Evolutionary conservation across 2,113 vertebrate genomes (phyloP), one percentile per base, ranked within the genome.

Genomic region (Cricetomys ansorgei): DNA sequence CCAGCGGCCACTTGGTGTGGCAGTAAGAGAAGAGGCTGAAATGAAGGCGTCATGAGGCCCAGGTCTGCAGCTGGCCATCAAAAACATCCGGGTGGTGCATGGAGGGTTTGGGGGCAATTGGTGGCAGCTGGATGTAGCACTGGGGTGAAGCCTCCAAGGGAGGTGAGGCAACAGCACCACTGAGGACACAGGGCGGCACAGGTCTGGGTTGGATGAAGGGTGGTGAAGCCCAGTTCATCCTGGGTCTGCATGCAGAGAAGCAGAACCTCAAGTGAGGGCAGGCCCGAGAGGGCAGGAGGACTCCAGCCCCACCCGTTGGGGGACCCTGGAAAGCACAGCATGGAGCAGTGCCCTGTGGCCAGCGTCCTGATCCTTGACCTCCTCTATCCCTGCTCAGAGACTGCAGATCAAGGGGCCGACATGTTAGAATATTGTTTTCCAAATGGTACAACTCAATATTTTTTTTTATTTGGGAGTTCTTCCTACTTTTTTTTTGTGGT

Each of bases 101-200:
- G 0, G 57, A 62, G 48, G 1, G 2, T 21, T 0, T 9, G 23
- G 1, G 25, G 67, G 29, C 2, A 37, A 23, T 19, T 4, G 0
- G 16, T 11, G 16, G 64, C 27, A 45, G 21, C 29, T 50, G 40
- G 27, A 7, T 2, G 0, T 64, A 23, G 12, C 59, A 9, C 10
- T 45, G 3, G 9, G 23, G 3, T 17, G 29, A 37, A 59, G 8
- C 67, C 64, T 67, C 40, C 53, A 17, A 69, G 6, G 48, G 59
- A 62, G 70, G 25, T 45, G 10, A 23, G 65, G 48, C 9, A 1
- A 13, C 17, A 12, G 21, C 57, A 25, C 31, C 10, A 21, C 37
- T 16, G 4, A 53, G 25, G 70, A 57, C 31, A 7, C 2, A 65
- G 48, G 76, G 45, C 23, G 9, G 55, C 48, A 23, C 13, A 3